These are phyloP conservation scores for Pipistrellus nathusii DNA, from an alignment of 2,797 vertebrate species.

Conservation along the genomic window DNA sequence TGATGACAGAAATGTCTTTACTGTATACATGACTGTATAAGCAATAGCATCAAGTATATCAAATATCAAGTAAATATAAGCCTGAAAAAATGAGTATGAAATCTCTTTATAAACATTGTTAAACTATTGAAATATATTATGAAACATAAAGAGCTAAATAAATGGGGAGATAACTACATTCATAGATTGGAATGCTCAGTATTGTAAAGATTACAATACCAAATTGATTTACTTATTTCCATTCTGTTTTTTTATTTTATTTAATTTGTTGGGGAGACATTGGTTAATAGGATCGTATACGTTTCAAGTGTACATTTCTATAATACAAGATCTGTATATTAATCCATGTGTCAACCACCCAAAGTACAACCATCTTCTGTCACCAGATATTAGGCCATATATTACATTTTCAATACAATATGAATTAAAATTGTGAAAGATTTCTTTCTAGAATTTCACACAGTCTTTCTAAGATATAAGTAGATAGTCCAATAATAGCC, in stretches of 20 bases:
- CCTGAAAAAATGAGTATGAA: background rate
- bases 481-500: background rate
- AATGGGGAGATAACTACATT: background rate
- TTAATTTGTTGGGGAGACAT: background rate
- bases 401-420: background rate
- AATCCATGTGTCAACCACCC: background rate
- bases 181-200: background rate
- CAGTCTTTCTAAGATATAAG: background rate
- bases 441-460: background rate
- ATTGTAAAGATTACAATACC: background rate
- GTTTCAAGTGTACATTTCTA: background rate
- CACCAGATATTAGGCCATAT: background rate
- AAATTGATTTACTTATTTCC: slow-evolving; percentile 3
- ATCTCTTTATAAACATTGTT: background rate
- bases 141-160: slow-evolving; percentile 26
- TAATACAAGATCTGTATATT: background rate
- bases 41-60: background rate
- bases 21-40: background rate
- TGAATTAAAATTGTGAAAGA: background rate
- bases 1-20: background rate
- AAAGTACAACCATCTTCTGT: background rate
- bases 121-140: background rate
- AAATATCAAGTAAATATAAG: background rate
- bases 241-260: background rate
- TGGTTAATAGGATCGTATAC: background rate